Base-by-base conservation (phyloP, 2,888 invertebrate genomes). In the Unio pictorum region DNA sequence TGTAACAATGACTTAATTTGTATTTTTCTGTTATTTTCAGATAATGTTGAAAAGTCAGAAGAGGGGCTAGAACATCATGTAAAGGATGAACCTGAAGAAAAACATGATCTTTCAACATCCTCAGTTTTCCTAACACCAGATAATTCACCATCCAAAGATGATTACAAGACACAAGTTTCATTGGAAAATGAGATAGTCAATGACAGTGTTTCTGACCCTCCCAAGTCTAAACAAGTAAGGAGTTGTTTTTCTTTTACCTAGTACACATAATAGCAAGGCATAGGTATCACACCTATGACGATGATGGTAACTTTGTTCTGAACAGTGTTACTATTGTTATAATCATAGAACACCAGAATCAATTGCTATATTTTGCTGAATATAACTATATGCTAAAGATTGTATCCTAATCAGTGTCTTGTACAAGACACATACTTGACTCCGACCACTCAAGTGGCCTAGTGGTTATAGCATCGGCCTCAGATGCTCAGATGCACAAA, bases 41-140 rank as follows among this genome's bases (percentile, higher is more conserved):
- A 23, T 55, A 15, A n/a, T 34, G 20, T 54, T 64, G 45, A 54
- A n/a, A 55, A 54, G 57, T 11, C 20, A 55, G 20, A 26, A 26
- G 45, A 45, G 45, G 45, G 45, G 45, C 6, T 34, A 34, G 34
- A 34, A 34, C 6, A 55, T 34, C 23, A 61, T 26, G 55, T 67
- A 55, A 67, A 55, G 56, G 61, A 23, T 34, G 28, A 54, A 54
- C 17, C 59, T 18, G 69, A 73, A 18, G 60, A 58, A 56, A 64
- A 66, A 15, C 54, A 63, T 23, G 65, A 71, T 11, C 55, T 79
- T 20, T 70, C 69, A 17, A 67, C 66, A n/a, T 77, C 81, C n/a
- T 81, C 81, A 34, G 75, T 81, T 11, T 61, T 84, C 17, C 68
- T 84, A 11, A 85, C 85, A 3, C 85, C 85, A n/a, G 79, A 83